A percentile compares a stretch with the other conserved stretches of the same genome.
These are phyloP conservation scores for Agonopterix arenella DNA, from an alignment of 2,888 invertebrate species.

Conservation along the genomic window DNA sequence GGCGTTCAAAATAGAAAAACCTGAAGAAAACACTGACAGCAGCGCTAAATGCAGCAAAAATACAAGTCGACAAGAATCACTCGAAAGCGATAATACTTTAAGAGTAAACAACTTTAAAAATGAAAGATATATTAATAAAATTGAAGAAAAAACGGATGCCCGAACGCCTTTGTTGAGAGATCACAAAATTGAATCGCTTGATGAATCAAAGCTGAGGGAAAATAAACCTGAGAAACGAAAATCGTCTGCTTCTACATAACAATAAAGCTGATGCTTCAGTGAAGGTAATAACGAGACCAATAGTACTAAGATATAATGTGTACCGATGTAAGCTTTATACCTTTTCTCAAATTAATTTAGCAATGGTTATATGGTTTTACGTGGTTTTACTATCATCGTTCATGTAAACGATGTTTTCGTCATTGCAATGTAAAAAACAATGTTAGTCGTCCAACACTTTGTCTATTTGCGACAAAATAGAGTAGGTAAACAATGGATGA, in stretches of 20 bases:
- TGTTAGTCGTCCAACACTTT: too few species aligned
- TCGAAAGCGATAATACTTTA: conserved; percentile 54
- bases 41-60: conserved; percentile 37
- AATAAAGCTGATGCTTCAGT: conserved; percentile 1
- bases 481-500: too few species aligned
- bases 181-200: conserved; percentile 68
- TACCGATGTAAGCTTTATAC: too few species aligned
- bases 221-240: conserved; percentile 64
- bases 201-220: conserved; percentile 63
- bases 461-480: too few species aligned
- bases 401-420: too few species aligned
- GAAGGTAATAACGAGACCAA: conserved; percentile 39
- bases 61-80: conserved; percentile 51
- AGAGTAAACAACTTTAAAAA: conserved; percentile 58
- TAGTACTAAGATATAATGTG: conserved; percentile 33
- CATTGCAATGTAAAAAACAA: too few species aligned
- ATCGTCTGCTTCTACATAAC: conserved; percentile 69
- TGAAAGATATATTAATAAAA: conserved; percentile 51
- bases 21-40: conserved; percentile 32
- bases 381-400: too few species aligned
- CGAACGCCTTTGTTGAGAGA: conserved; percentile 60
- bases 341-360: too few species aligned
- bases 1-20: conserved; percentile 60
- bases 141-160: conserved; percentile 61
- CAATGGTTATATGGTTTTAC: too few species aligned